Percentiles rank a stretch among this genome's conserved stretches.
These are phyloP conservation scores for Lampropteryx suffumata DNA, from an alignment of 2,888 invertebrate genomes.

Conservation along the genomic window DNA sequence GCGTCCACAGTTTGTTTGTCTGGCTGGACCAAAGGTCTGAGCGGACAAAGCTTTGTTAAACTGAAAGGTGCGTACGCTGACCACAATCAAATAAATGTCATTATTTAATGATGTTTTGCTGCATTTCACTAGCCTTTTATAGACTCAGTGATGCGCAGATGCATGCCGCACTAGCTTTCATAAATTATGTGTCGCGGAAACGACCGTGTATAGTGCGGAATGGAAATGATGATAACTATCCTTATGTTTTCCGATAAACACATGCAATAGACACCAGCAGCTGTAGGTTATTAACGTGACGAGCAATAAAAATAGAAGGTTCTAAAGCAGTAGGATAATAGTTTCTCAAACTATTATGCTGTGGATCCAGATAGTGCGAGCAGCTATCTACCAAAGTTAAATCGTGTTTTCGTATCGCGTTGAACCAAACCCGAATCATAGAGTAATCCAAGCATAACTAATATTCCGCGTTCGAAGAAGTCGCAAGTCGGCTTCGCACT, in stretches of 20 bases:
- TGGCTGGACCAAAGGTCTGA: too few relatives aligned
- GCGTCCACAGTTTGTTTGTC: conserved; percentile 70
- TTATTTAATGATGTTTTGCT: conserved; percentile 48
- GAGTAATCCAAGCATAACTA: conserved; percentile 42
- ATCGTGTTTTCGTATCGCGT: conserved; percentile 9
- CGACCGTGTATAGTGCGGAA: too few relatives aligned
- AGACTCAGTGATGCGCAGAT: conserved; percentile 2
- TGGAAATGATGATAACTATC: too few relatives aligned
- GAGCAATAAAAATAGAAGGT: too few relatives aligned
- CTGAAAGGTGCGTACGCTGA: conserved; percentile 62
- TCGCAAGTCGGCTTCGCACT: conserved; percentile 48
- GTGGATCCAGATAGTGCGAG: neutral
- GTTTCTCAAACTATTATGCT: too few relatives aligned
- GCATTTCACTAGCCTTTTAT: conserved; percentile 24
- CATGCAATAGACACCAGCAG: too few relatives aligned
- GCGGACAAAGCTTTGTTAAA: conserved; percentile 74
- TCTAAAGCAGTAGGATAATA: too few relatives aligned
- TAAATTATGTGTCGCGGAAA: too few relatives aligned
- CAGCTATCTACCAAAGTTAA: conserved; percentile 3
- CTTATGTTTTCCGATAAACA: too few relatives aligned
- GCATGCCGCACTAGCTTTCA: conserved; percentile 11
- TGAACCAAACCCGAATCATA: conserved; percentile 32
- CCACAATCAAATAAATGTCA: conserved; percentile 61
- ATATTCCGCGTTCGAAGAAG: conserved; percentile 47
- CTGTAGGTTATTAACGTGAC: too few relatives aligned